Percentiles rank a stretch among this genome's conserved stretches.
phyloP scores from a whole-genome alignment of 2,797 vertebrate genomes.

The Coendou prehensilis region DNA sequence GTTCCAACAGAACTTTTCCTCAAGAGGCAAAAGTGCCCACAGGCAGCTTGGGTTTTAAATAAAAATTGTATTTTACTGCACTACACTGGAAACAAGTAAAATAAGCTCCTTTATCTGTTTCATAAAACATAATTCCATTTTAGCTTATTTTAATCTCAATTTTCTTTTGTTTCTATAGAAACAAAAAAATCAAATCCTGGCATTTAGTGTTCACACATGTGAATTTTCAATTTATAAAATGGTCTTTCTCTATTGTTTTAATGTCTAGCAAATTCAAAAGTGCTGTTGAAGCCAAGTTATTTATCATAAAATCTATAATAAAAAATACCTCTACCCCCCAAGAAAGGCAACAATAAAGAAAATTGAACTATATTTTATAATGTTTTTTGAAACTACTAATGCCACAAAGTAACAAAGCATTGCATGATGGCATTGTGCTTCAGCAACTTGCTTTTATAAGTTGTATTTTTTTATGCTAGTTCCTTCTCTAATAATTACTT shows the following conservation, averaged over 20 bases:
- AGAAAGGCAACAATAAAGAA: slow-evolving; percentile 75
- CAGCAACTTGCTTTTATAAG: slow-evolving; percentile 27
- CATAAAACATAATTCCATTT: slow-evolving; percentile 79
- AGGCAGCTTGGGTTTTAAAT: slow-evolving; percentile 66
- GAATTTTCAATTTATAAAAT: slow-evolving; percentile 81
- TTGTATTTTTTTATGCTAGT: slow-evolving; percentile 28
- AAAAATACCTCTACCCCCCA: slow-evolving; percentile 57
- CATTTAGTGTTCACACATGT: slow-evolving; percentile 73
- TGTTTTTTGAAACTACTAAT: slow-evolving; percentile 35
- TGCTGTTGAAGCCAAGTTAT: slow-evolving; percentile 72
- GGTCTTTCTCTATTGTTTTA: slow-evolving; percentile 78
- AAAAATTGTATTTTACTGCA: slow-evolving; percentile 61
- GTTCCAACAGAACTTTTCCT: not conserved
- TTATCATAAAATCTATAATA: slow-evolving; percentile 77
- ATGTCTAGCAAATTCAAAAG: slow-evolving; percentile 75
- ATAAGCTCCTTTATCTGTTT: slow-evolving; percentile 79
- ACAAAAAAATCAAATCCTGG: slow-evolving; percentile 79
- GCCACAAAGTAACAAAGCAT: slow-evolving; percentile 16
- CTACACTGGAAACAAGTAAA: slow-evolving; percentile 69
- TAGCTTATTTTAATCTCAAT: slow-evolving; percentile 82
- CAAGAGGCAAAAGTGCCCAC: slow-evolving; percentile 41
- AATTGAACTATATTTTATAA: slow-evolving; percentile 70
- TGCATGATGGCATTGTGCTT: slow-evolving; percentile 7
- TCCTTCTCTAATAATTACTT: slow-evolving; percentile 63
- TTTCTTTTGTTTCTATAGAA: slow-evolving; percentile 86